phyloP scores from a whole-genome alignment of 2,797 vertebrate species.

The Myotis findleyi region DNA sequence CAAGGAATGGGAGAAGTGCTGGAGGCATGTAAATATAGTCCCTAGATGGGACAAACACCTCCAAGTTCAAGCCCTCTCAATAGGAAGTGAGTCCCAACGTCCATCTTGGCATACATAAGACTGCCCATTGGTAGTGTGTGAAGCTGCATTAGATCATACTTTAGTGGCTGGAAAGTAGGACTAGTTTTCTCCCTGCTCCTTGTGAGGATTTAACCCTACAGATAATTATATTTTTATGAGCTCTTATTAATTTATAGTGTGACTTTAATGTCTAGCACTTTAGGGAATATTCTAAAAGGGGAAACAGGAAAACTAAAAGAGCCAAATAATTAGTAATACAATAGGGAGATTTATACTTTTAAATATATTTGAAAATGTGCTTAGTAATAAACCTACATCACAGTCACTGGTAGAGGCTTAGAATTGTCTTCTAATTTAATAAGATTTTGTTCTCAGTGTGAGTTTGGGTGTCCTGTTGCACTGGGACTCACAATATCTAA shows the following conservation, averaged over 20 bases:
- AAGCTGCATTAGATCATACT: not conserved
- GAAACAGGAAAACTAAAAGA: not conserved
- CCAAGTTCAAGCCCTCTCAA: not conserved
- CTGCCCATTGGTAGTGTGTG: not conserved
- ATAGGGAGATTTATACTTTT: not conserved
- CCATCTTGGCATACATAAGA: not conserved
- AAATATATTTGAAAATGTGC: constrained; percentile 40
- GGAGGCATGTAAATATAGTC: not conserved
- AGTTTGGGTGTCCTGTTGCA: not conserved
- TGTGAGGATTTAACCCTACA: not conserved
- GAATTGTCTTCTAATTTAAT: constrained; percentile 2
- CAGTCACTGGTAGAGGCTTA: not conserved
- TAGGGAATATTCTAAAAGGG: not conserved
- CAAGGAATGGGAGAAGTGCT: not conserved
- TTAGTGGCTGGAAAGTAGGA: not conserved
- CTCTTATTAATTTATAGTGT: not conserved
- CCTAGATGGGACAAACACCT: not conserved
- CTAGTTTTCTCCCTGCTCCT: constrained; percentile 7
- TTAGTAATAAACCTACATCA: not conserved
- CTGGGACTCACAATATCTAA: not conserved
- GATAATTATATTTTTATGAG: constrained; percentile 13
- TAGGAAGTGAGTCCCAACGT: not conserved
- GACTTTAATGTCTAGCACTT: not conserved
- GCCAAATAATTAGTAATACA: not conserved
- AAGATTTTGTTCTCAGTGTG: not conserved